These are phyloP conservation scores for Probaryconus sp. DNA, from an alignment of 1,140 invertebrate genomes.

Conservation along the genomic window DNA sequence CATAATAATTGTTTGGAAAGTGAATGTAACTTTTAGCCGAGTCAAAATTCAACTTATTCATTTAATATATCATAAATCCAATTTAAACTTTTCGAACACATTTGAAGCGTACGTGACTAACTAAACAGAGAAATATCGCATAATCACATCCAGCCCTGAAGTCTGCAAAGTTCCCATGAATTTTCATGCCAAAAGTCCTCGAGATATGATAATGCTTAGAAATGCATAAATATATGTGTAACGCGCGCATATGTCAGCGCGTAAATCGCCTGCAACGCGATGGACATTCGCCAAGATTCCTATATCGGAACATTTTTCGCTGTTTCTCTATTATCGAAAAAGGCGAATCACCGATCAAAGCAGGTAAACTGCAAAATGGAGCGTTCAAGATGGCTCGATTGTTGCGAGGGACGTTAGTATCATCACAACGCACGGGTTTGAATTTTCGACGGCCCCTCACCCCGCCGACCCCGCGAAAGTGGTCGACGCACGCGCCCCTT, in stretches of 20 bases:
- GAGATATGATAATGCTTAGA: slow-evolving; percentile 15
- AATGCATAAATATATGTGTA: slow-evolving; percentile 30
- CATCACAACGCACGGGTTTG: slow-evolving; percentile 25
- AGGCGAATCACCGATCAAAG: slow-evolving; percentile 10
- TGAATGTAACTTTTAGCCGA: too few relatives aligned
- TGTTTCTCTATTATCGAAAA: slow-evolving; percentile 18
- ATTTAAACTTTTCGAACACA: too few relatives aligned
- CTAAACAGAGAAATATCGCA: too few relatives aligned
- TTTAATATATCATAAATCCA: too few relatives aligned
- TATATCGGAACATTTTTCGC: slow-evolving; percentile 6
- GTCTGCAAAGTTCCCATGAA: slow-evolving; percentile 2
- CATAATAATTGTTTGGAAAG: too few relatives aligned
- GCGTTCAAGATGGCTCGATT: slow-evolving; percentile 34
- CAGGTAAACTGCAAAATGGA: slow-evolving; percentile 38
- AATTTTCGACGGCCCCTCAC: slow-evolving; percentile 55
- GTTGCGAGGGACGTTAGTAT: slow-evolving; percentile 10
- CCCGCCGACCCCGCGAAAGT: slow-evolving; percentile 29
- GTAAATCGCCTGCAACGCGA: slow-evolving; percentile 13
- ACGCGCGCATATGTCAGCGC: slow-evolving; percentile 1
- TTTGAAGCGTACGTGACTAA: too few relatives aligned
- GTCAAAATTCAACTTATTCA: too few relatives aligned
- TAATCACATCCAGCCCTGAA: too few relatives aligned
- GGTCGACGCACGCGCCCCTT: slow-evolving; percentile 19
- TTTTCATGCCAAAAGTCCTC: slow-evolving; percentile 8
- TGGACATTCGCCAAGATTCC: slow-evolving; percentile 40